Evolutionary conservation across 2,888 invertebrate species (phyloP).

Genomic region (Scaptomyza tumidula): DNA sequence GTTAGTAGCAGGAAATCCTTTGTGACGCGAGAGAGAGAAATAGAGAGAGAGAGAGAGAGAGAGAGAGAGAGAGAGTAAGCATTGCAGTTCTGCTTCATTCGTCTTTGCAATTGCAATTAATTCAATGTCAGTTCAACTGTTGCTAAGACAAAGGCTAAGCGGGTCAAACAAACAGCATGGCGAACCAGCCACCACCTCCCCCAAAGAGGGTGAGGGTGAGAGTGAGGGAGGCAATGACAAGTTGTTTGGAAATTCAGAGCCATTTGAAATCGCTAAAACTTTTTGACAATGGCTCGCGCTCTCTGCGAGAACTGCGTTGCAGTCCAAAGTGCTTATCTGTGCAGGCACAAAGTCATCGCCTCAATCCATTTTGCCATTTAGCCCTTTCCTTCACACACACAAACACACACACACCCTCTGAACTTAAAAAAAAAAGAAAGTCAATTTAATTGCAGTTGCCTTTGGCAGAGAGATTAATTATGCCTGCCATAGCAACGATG

Average conservation of each 20-base stretch:
- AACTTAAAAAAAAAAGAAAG: constrained; percentile 26
- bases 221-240: constrained; percentile 30
- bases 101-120: constrained; percentile 58
- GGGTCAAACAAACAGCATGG: constrained; percentile 4
- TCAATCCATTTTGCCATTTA: constrained; percentile 57
- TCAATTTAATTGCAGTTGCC: constrained; percentile 48
- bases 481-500: constrained; percentile 38
- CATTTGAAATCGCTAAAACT: constrained; percentile 65
- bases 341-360: constrained; percentile 53
- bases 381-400: background rate
- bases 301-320: constrained; percentile 20
- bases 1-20: background rate
- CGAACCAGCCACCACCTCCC: background rate
- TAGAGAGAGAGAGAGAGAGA: background rate
- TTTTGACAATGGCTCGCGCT: constrained; percentile 57
- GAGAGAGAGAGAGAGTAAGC: background rate
- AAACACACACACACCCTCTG: background rate
- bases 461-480: constrained; percentile 52
- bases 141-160: constrained; percentile 61
- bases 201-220: constrained; percentile 20
- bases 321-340: constrained; percentile 57
- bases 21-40: too few species aligned
- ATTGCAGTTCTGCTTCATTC: constrained; percentile 26
- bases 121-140: constrained; percentile 66
- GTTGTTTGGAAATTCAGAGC: constrained; percentile 55